Conservation (phyloP, 2,113 vertebrate genomes). For the Antechinus flavipes region DNA sequence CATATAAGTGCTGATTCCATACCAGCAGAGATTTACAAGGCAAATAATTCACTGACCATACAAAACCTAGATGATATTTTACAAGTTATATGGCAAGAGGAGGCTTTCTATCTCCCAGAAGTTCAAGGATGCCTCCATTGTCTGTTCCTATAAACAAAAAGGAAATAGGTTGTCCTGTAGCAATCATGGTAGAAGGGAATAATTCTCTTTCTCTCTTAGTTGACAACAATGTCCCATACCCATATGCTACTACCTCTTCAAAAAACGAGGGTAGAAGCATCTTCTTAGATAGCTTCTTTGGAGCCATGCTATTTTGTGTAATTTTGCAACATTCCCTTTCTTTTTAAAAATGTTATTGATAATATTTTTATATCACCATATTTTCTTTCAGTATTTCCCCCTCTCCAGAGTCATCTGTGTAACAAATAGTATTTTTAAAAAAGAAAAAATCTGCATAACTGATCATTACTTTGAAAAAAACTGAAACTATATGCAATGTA, state of each 20-base stretch:
- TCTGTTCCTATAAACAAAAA: too few species aligned
- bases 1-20: too few species aligned
- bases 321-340: neutral
- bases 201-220: too few species aligned
- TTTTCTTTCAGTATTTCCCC: neutral
- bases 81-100: too few species aligned
- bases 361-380: neutral
- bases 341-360: neutral
- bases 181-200: too few species aligned
- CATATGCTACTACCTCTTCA: neutral
- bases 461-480: neutral
- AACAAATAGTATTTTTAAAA: neutral
- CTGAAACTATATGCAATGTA: neutral
- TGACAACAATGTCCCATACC: neutral
- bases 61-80: too few species aligned
- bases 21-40: too few species aligned
- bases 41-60: too few species aligned
- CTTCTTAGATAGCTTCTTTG: neutral
- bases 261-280: neutral
- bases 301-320: neutral
- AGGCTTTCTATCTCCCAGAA: too few species aligned
- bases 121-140: too few species aligned
- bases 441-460: neutral
- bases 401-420: neutral
- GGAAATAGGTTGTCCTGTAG: too few species aligned